These are phyloP conservation scores for Exocentrus adspersus DNA, from an alignment of 2,888 invertebrate species.

Conservation along the genomic window DNA sequence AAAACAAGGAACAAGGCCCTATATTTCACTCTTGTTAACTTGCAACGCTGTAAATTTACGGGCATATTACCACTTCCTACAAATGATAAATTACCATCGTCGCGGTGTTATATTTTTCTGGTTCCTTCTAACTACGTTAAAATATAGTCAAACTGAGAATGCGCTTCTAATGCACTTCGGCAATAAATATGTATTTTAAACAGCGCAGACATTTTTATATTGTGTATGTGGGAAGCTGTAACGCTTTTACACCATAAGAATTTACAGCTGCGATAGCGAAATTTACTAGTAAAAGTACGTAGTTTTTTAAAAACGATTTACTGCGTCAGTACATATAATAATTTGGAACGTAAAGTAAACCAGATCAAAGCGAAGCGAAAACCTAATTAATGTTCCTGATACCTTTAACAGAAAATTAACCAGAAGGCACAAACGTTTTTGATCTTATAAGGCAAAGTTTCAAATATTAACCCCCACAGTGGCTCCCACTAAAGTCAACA, in stretches of 20 bases:
- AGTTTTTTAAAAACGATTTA: too few relatives aligned
- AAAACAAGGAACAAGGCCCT: constrained; percentile 7
- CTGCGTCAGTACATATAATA: too few relatives aligned
- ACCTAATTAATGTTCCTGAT: neutral
- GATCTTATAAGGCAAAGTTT: neutral
- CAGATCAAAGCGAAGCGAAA: neutral
- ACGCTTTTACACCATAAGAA: too few relatives aligned
- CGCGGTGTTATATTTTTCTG: constrained; percentile 2
- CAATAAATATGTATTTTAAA: neutral
- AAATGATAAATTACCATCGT: constrained; percentile 3
- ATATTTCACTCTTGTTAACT: constrained; percentile 14
- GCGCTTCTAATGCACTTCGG: neutral
- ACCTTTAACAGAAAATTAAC: neutral
- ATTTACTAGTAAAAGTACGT: too few relatives aligned
- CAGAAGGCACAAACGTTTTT: neutral
- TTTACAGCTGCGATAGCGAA: too few relatives aligned
- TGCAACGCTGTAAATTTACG: constrained; percentile 1
- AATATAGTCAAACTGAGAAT: neutral
- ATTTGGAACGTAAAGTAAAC: neutral
- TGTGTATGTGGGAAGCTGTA: too few relatives aligned
- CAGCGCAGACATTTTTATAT: neutral
- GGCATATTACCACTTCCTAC: neutral
- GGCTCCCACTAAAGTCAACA: neutral
- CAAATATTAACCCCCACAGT: neutral
- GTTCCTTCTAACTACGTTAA: neutral